Base-by-base conservation (phyloP, 1,140 invertebrate genomes). In the Notospermus geniculatus region DNA sequence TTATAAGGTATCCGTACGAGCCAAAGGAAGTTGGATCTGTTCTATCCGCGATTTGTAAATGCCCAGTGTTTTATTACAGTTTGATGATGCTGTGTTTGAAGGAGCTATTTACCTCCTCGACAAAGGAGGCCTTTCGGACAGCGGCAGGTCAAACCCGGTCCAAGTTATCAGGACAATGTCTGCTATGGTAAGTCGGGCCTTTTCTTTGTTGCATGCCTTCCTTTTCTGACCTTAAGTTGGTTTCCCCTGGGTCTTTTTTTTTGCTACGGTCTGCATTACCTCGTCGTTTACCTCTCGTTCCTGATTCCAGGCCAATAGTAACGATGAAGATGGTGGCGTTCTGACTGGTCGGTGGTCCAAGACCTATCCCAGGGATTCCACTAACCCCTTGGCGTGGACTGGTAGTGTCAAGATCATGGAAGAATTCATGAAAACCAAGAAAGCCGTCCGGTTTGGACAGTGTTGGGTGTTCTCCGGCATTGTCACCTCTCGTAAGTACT, bases 311-410 rank as follows among this genome's bases (percentile, higher is more conserved):
- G 86, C 89, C 0, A 90, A 90, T 71, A 86, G 85, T 1, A 87
- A 87, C 64, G 88, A 89, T 64, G 41, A 65, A 74, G 88, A 89
- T 63, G 82, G 82, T 46, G 89, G 89, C 0, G 83, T 90, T 22
- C 70, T 91, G 57, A 79, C 86, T 0, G 90, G 89, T 0, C 83
- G 87, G 23, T 91, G 90, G 89, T 86, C 87, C 62, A 88, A 88
- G 0, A 81, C 89, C 36, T 91, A 91, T 69, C 79, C 79, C 0
- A 89, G 88, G 60, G 90, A 87, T 85, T 29, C 88, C 22, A 62
- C 70, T 7, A 67, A 73, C 2, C 77, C 77, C 1, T 68, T 68
- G 46, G 69, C 69, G 1, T 76, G 75, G 76, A 73, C 70, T 36
- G 74, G 76, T 63, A 75, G 73, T 71, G 56, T 71, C n/a, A 65